Base-by-base conservation (phyloP, 2,797 vertebrate genomes). In the Ceryle rudis region DNA sequence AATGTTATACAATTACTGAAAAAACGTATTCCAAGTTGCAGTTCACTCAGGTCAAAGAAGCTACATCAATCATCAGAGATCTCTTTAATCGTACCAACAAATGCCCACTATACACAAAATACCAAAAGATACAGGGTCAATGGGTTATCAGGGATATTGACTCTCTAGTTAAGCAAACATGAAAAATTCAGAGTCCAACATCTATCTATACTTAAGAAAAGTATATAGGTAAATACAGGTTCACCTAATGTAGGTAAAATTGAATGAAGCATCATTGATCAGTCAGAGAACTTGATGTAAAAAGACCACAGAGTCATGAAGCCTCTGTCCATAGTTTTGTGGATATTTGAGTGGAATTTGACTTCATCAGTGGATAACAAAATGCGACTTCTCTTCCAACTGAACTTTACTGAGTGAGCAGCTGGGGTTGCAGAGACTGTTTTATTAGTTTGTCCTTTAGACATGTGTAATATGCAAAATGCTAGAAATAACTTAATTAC, bases 181-280 rank as follows among this genome's bases (percentile, higher is more conserved):
- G n/a, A 75, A 90, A 84, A 75, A 64, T 81, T 83, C 15, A 5
- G 51, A 67, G 42, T 87, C 58, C 16, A 55, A 55, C 51, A 70
- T 71, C 46, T 81, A 31, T 51, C 39, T 72, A 20, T 58, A 69
- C 51, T 86, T 93, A 41, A 86, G 82, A 57, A 94, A 96, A 93
- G 80, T 82, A 95, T 88, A 93, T 6, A 73, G 78, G 82, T 73
- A 91, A 55, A 73, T 86, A 77, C 47, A 91, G 60, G 35, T 92
- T 94, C 88, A 95, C 95, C 95, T 95, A 96, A 96, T 93, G 82
- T 96, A 96, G 96, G 94, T 95, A 90, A 92, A 81, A 86, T 74
- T 81, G 66, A 89, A 88, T 64, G 73, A 79, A 93, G 70, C 51
- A 88, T 88, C 67, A 54, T 23, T 84, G 79, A 91, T 89, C 81